phyloP scores from a whole-genome alignment of 2,797 vertebrate species.

The Hyperoplus immaculatus region DNA sequence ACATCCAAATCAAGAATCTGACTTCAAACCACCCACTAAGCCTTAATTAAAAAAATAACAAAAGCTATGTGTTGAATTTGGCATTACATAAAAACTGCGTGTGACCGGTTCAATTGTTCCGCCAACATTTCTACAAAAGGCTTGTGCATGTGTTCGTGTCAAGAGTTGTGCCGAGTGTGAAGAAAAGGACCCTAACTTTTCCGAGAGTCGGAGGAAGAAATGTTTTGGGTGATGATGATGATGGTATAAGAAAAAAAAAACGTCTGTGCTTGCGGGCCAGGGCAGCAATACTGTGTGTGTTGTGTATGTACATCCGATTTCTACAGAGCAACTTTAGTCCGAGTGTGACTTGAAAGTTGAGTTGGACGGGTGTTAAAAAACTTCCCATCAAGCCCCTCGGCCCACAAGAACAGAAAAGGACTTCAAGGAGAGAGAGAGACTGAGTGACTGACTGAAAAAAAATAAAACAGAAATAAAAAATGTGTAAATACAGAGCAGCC shows the following conservation, averaged over 20 bases:
- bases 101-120: constrained; percentile 46
- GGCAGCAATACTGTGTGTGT: constrained; percentile 60
- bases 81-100: constrained; percentile 36
- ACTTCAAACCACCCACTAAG: constrained; percentile 66
- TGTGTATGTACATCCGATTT: constrained; percentile 48
- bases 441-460: constrained; percentile 74
- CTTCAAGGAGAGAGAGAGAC: constrained; percentile 15
- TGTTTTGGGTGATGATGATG: constrained; percentile 63
- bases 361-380: constrained; percentile 57
- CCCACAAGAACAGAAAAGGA: constrained; percentile 68
- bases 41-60: constrained; percentile 37
- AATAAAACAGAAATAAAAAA: constrained; percentile 60
- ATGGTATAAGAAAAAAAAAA: constrained; percentile 21
- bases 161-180: constrained; percentile 55
- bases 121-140: constrained; percentile 72
- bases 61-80: constrained; percentile 47
- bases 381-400: constrained; percentile 61
- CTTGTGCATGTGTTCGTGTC: constrained; percentile 67
- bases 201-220: constrained; percentile 54
- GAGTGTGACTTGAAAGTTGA: constrained; percentile 57
- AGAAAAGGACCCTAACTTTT: constrained; percentile 46
- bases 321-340: constrained; percentile 54
- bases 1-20: constrained; percentile 30
- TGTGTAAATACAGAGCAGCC: constrained; percentile 87
- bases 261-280: constrained; percentile 78